phyloP scores from a whole-genome alignment of 1,140 invertebrate species.

The Mycetomoellerius zeteki region DNA sequence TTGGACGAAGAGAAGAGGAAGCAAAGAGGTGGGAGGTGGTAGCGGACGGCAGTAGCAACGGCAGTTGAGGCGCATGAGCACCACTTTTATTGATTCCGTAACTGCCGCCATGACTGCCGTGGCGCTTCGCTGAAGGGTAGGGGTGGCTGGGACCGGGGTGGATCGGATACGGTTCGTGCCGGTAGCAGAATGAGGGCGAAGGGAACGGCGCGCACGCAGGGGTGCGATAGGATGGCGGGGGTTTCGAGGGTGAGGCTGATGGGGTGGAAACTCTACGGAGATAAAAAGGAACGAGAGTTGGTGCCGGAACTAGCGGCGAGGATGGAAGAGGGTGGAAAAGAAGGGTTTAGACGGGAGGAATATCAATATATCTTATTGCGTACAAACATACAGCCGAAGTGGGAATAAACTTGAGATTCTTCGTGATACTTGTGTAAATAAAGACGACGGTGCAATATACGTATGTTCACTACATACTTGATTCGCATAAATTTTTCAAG shows the following conservation, averaged over 20 bases:
- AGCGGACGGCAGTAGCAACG: conserved; percentile 83
- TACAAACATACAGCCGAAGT: conserved; percentile 86
- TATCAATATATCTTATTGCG: conserved; percentile 86
- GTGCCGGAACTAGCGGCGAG: conserved; percentile 76
- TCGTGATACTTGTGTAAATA: conserved; percentile 76
- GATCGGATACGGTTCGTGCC: conserved; percentile 77
- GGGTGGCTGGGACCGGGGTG: conserved; percentile 71
- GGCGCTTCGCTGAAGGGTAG: conserved; percentile 75
- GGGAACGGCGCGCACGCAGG: conserved; percentile 35
- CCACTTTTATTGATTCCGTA: conserved; percentile 88
- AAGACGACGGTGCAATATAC: conserved; percentile 52
- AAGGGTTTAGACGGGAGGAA: conserved; percentile 82
- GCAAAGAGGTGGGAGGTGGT: conserved; percentile 68
- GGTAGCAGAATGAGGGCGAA: conserved; percentile 71
- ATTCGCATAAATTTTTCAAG: conserved; percentile 71
- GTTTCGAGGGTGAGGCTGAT: conserved; percentile 83
- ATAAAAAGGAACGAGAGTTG: conserved; percentile 87
- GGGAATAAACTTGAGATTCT: conserved; percentile 85
- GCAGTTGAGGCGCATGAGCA: conserved; percentile 87
- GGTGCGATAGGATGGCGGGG: conserved; percentile 55
- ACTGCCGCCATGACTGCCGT: conserved; percentile 87
- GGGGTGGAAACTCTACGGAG: conserved; percentile 87
- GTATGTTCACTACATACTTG: conserved; percentile 65
- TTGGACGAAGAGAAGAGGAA: conserved; percentile 73
- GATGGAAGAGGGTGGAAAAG: conserved; percentile 67